Evolutionary conservation across 1,140 invertebrate species (phyloP).

Genomic region (Ceratoteleas bidentatus): DNA sequence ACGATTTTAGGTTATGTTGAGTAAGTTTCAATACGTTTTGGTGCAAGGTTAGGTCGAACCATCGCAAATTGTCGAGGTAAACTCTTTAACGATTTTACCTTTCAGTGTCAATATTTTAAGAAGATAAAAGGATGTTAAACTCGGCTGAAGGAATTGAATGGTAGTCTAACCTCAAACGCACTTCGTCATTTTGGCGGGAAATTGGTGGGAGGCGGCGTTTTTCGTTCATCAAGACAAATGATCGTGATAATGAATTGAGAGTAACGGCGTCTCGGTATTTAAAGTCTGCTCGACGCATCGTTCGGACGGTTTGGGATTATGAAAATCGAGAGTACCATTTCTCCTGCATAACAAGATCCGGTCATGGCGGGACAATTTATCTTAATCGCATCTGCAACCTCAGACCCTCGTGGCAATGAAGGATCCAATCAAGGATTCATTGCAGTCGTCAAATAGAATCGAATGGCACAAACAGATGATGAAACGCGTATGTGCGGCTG

Average conservation of each 20-base stretch:
- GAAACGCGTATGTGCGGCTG: neutral
- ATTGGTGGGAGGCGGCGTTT: neutral
- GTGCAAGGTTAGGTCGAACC: no score
- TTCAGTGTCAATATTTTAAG: no score
- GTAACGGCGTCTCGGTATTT: slow-evolving; percentile 13
- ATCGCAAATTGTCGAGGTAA: no score
- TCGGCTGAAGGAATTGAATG: no score
- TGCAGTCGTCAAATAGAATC: slow-evolving; percentile 32
- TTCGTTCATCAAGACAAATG: slow-evolving; percentile 15
- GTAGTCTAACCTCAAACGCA: no score
- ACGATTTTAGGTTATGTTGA: no score
- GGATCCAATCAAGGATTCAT: slow-evolving; percentile 57
- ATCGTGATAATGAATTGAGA: slow-evolving; percentile 17
- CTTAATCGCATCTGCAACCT: slow-evolving; percentile 59
- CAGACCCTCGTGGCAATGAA: slow-evolving; percentile 57
- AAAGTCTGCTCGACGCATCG: neutral
- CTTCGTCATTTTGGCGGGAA: neutral
- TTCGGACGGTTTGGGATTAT: slow-evolving; percentile 28
- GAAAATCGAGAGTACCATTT: slow-evolving; percentile 37
- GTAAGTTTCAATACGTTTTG: no score
- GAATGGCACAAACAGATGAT: slow-evolving; percentile 27
- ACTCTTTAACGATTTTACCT: no score
- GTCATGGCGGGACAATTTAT: slow-evolving; percentile 34
- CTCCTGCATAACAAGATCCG: slow-evolving; percentile 35
- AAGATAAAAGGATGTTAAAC: no score